Conservation (phyloP, 2,113 vertebrate genomes). For the Ascaphus truei region DNA sequence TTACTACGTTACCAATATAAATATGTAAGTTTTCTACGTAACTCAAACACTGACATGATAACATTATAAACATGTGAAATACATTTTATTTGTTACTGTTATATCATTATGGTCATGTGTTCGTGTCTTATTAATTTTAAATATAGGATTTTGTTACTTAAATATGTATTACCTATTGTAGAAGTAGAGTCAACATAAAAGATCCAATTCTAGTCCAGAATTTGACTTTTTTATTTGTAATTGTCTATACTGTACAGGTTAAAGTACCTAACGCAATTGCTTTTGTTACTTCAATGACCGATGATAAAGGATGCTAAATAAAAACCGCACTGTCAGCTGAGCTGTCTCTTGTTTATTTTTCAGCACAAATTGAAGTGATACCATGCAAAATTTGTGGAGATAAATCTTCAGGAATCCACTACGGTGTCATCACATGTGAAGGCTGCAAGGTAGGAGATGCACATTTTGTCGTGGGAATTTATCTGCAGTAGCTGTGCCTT, state of each 20-base stretch:
- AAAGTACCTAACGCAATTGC: background rate
- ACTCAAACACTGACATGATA: background rate
- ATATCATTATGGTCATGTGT: too few relatives aligned
- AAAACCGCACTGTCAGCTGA: slow-evolving; percentile 24
- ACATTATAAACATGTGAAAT: slow-evolving; percentile 17
- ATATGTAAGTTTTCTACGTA: too few relatives aligned
- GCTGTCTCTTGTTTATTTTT: slow-evolving; percentile 51
- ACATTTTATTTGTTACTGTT: too few relatives aligned
- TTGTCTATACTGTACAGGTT: too few relatives aligned
- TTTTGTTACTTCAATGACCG: slow-evolving; percentile 5
- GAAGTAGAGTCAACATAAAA: background rate
- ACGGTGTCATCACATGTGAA: slow-evolving; percentile 98
- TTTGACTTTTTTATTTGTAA: background rate
- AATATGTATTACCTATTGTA: background rate
- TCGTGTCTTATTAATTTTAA: background rate
- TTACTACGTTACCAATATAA: background rate
- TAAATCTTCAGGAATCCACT: slow-evolving; percentile 98
- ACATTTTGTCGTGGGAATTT: background rate
- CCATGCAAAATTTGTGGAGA: slow-evolving; percentile 99
- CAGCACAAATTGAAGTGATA: slow-evolving; percentile 99
- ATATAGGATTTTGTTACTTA: slow-evolving; percentile 11
- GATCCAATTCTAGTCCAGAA: background rate
- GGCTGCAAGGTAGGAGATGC: slow-evolving; percentile 88
- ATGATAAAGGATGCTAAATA: background rate
- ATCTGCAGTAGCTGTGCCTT: background rate